Evolutionary conservation across 2,797 vertebrate species (phyloP).

Genomic region (Rhinichthys osculus): DNA sequence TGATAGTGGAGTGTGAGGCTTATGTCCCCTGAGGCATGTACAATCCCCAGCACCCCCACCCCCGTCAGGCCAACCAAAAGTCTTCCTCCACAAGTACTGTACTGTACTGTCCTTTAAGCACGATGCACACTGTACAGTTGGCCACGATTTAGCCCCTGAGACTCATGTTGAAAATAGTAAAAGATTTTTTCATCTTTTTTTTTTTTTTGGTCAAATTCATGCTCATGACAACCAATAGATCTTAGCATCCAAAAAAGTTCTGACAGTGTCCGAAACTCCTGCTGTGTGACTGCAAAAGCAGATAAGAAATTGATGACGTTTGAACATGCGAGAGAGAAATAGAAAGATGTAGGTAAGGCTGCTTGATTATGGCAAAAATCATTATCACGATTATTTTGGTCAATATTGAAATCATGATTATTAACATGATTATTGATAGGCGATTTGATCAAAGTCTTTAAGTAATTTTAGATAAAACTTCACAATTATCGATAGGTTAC

Average conservation of each 20-base stretch:
- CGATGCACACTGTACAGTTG: not conserved
- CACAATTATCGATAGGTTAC: too few species aligned
- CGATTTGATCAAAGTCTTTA: too few species aligned
- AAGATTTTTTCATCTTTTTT: not conserved
- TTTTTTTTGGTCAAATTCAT: not conserved
- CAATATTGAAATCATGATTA: too few species aligned
- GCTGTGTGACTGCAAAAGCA: too few species aligned
- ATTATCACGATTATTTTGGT: too few species aligned
- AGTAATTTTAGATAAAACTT: too few species aligned
- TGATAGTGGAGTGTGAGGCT: conserved; percentile 62
- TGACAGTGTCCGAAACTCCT: not conserved
- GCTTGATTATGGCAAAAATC: too few species aligned
- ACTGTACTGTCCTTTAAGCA: conserved; percentile 3
- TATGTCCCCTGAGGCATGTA: conserved; percentile 62
- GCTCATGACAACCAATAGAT: not conserved
- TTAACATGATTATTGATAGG: too few species aligned
- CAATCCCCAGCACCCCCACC: conserved; percentile 44
- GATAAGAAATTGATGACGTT: too few species aligned
- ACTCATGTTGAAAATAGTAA: not conserved
- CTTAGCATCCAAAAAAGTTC: not conserved
- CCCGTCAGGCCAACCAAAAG: conserved; percentile 29
- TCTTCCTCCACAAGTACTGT: conserved; percentile 8
- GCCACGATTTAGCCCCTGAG: not conserved
- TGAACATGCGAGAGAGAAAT: too few species aligned
- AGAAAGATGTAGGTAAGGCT: too few species aligned